Conservation (phyloP, 2,113 vertebrate species). For the Pithys albifrons region DNA sequence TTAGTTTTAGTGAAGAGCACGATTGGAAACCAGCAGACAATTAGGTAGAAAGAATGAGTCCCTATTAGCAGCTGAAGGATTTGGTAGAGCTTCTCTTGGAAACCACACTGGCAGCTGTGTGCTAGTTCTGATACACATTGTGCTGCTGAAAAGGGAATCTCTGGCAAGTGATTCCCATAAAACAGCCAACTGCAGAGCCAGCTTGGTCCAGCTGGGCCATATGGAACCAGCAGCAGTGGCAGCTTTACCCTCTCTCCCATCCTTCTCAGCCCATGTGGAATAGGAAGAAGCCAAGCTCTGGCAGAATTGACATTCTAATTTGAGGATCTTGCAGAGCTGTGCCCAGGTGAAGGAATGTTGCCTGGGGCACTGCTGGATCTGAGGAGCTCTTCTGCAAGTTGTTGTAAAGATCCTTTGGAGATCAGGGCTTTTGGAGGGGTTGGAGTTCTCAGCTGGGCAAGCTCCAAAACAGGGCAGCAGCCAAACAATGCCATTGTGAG, state of each 20-base stretch:
- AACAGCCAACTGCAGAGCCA: conserved; percentile 31
- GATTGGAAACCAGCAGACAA: conserved; percentile 10
- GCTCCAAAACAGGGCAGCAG: background rate
- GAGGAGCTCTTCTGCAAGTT: background rate
- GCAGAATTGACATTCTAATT: background rate
- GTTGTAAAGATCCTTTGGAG: background rate
- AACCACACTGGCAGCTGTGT: background rate
- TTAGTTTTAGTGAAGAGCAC: background rate
- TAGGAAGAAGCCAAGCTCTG: background rate
- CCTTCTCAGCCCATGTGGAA: background rate
- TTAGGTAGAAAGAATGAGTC: conserved; percentile 8
- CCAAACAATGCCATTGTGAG: fast-evolving
- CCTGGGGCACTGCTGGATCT: background rate
- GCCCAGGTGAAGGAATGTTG: background rate
- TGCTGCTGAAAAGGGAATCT: conserved; percentile 21
- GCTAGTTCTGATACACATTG: background rate
- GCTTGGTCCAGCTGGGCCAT: conserved; percentile 22
- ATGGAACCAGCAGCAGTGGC: conserved; percentile 20
- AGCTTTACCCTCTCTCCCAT: background rate
- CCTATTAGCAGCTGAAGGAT: conserved; percentile 36
- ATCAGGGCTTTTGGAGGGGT: background rate
- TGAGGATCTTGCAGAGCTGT: background rate
- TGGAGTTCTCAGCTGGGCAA: background rate
- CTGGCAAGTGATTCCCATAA: conserved; percentile 16
- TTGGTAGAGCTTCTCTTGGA: background rate